These are phyloP conservation scores for Leucoraja erinaceus DNA, from an alignment of 2,113 vertebrate species.

Conservation along the genomic window DNA sequence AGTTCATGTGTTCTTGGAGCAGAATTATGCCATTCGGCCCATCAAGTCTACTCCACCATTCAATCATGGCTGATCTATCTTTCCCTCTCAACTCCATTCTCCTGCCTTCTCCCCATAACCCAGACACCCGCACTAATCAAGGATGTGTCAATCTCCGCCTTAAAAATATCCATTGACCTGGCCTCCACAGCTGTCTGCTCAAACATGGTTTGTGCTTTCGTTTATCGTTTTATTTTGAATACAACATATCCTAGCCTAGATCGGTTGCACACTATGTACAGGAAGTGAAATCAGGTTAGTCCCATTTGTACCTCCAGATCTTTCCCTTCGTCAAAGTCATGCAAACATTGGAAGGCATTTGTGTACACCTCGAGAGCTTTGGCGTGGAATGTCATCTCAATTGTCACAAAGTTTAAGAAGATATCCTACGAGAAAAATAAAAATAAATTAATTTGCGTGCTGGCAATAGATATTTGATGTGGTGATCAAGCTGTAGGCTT, in stretches of 20 bases:
- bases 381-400: conserved; percentile 74
- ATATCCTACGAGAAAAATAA: conserved; percentile 52
- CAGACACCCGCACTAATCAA: too few species aligned
- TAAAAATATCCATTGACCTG: too few species aligned
- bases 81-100: too few species aligned
- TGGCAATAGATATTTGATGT: neutral
- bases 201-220: neutral
- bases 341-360: conserved; percentile 60
- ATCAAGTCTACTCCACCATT: too few species aligned
- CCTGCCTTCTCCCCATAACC: too few species aligned
- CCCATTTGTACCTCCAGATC: conserved; percentile 61
- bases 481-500: neutral
- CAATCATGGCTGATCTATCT: too few species aligned
- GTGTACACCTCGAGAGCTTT: conserved; percentile 72
- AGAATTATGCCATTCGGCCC: too few species aligned
- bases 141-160: too few species aligned
- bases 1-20: too few species aligned
- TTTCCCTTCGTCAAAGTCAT: conserved; percentile 55
- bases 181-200: too few species aligned
- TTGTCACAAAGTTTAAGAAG: conserved; percentile 66
- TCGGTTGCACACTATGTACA: neutral
- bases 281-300: neutral
- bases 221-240: neutral
- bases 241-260: neutral
- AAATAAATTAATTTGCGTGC: neutral